Base-by-base conservation (phyloP, 92 coral and sea anemone species). In the Heteractis magnifica region DNA sequence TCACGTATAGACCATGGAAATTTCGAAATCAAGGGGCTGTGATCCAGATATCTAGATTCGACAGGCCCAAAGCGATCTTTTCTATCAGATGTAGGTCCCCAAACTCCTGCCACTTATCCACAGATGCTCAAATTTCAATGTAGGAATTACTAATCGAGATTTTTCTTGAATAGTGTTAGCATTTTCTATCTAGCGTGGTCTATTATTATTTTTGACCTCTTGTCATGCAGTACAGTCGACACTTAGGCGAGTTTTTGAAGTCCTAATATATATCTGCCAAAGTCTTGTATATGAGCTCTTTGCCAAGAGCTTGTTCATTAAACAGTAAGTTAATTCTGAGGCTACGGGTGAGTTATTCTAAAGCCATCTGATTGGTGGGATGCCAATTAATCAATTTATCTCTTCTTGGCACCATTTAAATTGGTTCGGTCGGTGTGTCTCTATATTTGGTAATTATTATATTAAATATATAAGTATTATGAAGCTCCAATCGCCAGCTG, bases 401-500 rank as follows among this genome's bases (percentile, higher is more conserved):
- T n/a, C 6, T 19, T 62, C 20, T 62, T 3, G 34, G 14, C 18
- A 59, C 1, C 7, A 62, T 62, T 62, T 18, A 23, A 18, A 62
- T 18, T 62, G 23, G 7, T 62, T 3, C 23, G n/a, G 15, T 11
- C 8, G 18, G 4, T 59, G 26, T 62, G 26, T 18, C 18, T 20
- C 23, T 6, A n/a, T 20, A 62, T 0, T 10, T 58, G 44, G 44
- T 34, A 34, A 34, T 58, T 58, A n/a, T n/a, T n/a, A 62, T 4
- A 18, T n/a, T 18, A 62, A 18, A 5, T 62, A 62, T 62, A 8
- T 55, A 8, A 55, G 20, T 20, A 8, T 18, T 6, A 8, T 4
- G 26, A 62, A 49, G n/a, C n/a, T 68, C 73, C 12, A 20, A 68
- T 21, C 26, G 49, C 84, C 84, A 65, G 77, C 84, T 81, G 84